Evolutionary conservation across 2,797 vertebrate species (phyloP).

Genomic region (Epinephelus coioides): DNA sequence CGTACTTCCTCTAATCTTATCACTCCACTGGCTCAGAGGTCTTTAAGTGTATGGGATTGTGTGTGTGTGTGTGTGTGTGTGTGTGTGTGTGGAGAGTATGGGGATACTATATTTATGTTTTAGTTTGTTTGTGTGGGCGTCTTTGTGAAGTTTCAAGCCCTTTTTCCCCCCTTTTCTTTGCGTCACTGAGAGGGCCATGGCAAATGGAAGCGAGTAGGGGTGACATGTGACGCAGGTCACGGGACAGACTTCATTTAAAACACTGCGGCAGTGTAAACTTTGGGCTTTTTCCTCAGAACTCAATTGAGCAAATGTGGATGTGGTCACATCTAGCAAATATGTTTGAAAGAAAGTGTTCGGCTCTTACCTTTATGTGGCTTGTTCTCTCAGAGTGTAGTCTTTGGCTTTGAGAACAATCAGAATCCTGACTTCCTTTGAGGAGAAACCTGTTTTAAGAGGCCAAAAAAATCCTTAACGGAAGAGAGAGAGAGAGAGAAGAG

Average conservation of each 20-base stretch:
- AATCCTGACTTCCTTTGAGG: conserved; percentile 65
- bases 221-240: conserved; percentile 33
- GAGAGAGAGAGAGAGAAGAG: conserved; percentile 17
- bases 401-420: conserved; percentile 71
- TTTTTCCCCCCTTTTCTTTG: conserved; percentile 9
- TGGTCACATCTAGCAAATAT: conserved; percentile 42
- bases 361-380: conserved; percentile 51
- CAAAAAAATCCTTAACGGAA: conserved; percentile 43
- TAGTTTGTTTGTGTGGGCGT: conserved; percentile 60
- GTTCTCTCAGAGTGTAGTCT: conserved; percentile 57
- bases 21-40: conserved; percentile 73
- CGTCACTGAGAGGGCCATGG: conserved; percentile 13
- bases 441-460: conserved; percentile 51
- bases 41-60: conserved; percentile 51
- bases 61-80: conserved; percentile 21
- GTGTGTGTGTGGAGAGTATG: conserved; percentile 22
- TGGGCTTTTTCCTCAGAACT: conserved; percentile 12
- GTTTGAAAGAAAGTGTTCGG: conserved; percentile 37
- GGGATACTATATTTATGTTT: conserved; percentile 60
- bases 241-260: conserved; percentile 37
- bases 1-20: conserved; percentile 84
- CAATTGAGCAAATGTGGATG: conserved; percentile 27
- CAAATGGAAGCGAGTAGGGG: conserved; percentile 15
- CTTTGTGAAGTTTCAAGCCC: conserved; percentile 37
- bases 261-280: conserved; percentile 10